Evolutionary conservation across 2,797 vertebrate genomes (phyloP).

Genomic region (Dipus sagitta): DNA sequence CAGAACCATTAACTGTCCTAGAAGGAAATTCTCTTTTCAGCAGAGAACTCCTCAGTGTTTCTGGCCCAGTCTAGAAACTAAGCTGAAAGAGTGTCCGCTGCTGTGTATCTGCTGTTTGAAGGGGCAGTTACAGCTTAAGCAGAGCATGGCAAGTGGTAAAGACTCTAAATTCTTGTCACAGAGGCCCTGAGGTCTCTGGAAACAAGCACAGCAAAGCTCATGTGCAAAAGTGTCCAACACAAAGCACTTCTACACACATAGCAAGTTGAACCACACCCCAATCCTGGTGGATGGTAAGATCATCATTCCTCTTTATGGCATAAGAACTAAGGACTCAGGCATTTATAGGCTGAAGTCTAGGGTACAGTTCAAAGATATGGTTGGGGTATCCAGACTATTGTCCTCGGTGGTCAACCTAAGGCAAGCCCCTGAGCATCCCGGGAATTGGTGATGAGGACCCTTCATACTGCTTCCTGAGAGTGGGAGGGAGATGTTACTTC

Average conservation of each 20-base stretch:
- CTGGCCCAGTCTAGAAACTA: too few relatives aligned
- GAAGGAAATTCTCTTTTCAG: neutral
- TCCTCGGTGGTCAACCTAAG: neutral
- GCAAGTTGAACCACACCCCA: neutral
- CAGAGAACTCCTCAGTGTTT: neutral
- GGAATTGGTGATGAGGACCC: neutral
- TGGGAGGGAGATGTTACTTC: neutral
- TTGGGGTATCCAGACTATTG: neutral
- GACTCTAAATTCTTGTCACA: rapidly evolving
- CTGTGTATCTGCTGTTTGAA: too few relatives aligned
- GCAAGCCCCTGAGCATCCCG: neutral
- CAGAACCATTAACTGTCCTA: neutral
- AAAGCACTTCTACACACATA: neutral
- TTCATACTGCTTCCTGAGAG: too few relatives aligned
- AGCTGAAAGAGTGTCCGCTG: neutral
- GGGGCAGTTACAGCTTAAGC: neutral
- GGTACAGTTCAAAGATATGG: too few relatives aligned
- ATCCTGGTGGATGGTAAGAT: neutral
- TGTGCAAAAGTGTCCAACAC: rapidly evolving
- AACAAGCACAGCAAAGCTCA: neutral
- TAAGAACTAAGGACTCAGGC: neutral
- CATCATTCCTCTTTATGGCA: neutral
- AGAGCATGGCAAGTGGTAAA: neutral
- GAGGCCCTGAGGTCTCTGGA: neutral
- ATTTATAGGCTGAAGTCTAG: neutral